phyloP scores from a whole-genome alignment of 2,797 vertebrate species.

The Poecilia gillii region DNA sequence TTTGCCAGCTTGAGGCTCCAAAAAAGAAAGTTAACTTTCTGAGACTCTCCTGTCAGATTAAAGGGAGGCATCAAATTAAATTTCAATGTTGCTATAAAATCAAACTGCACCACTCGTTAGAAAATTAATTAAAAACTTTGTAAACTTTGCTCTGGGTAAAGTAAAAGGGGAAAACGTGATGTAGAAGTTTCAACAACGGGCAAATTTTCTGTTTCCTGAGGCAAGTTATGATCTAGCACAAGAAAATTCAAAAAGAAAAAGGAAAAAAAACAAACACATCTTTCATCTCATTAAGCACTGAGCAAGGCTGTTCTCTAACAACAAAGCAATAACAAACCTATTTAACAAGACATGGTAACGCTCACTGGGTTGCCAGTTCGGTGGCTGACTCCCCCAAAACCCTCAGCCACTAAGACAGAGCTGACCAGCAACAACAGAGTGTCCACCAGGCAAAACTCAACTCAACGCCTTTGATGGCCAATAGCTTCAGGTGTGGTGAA shows the following conservation, averaged over 20 bases:
- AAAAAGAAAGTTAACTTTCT: background rate
- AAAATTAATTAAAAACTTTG: constrained; percentile 24
- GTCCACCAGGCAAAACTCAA: constrained; percentile 73
- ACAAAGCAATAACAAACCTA: constrained; percentile 85
- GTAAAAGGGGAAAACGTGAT: constrained; percentile 29
- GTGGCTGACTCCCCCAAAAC: constrained; percentile 68
- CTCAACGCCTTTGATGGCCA: constrained; percentile 67
- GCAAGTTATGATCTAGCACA: constrained; percentile 72
- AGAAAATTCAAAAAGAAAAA: constrained; percentile 48
- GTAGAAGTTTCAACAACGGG: constrained; percentile 43
- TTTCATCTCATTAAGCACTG: constrained; percentile 80
- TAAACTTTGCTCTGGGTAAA: constrained; percentile 21
- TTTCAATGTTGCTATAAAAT: constrained; percentile 45
- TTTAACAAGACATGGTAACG: constrained; percentile 80
- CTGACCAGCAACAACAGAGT: constrained; percentile 72
- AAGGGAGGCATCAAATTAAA: constrained; percentile 36
- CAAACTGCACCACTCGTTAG: constrained; percentile 28
- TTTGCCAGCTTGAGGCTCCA: background rate
- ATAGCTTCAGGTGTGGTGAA: constrained; percentile 78
- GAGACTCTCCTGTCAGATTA: constrained; percentile 38
- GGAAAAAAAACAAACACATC: constrained; percentile 52
- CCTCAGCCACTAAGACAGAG: constrained; percentile 74
- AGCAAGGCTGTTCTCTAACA: constrained; percentile 83
- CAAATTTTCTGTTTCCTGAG: constrained; percentile 77
- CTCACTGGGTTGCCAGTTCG: constrained; percentile 78